phyloP scores from a whole-genome alignment of 2,888 invertebrate species.

The Nomada fabriciana region DNA sequence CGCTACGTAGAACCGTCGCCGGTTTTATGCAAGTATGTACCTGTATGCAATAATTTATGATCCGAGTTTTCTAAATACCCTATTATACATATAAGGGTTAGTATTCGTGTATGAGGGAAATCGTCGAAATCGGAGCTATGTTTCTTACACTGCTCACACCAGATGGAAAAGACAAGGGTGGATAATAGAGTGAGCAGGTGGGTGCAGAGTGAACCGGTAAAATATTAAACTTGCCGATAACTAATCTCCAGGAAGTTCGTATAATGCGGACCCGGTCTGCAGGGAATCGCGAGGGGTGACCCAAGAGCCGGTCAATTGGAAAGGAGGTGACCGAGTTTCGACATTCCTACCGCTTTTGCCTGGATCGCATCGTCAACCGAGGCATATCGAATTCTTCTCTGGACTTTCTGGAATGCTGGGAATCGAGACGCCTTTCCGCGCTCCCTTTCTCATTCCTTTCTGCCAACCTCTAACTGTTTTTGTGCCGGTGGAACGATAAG shows the following conservation, averaged over 20 bases:
- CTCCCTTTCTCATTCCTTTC: constrained; percentile 26
- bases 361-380: constrained; percentile 30
- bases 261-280: constrained; percentile 40
- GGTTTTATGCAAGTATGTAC: too few relatives aligned
- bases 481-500: constrained; percentile 9
- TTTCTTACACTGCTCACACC: neutral
- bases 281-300: neutral
- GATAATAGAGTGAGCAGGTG: neutral
- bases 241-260: constrained; percentile 66
- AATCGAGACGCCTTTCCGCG: constrained; percentile 25
- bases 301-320: constrained; percentile 70
- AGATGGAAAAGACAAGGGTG: neutral
- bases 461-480: neutral
- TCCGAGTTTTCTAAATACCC: too few relatives aligned
- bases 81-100: too few relatives aligned
- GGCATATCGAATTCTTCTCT: constrained; percentile 56
- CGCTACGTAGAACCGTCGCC: too few relatives aligned
- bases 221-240: constrained; percentile 62
- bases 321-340: constrained; percentile 74
- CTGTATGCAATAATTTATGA: too few relatives aligned
- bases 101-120: too few relatives aligned
- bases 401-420: constrained; percentile 54
- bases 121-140: neutral
- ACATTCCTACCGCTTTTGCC: constrained; percentile 35
- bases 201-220: constrained; percentile 33